phyloP scores from a whole-genome alignment of 2,888 invertebrate species.

The Drosophila gaucha region DNA sequence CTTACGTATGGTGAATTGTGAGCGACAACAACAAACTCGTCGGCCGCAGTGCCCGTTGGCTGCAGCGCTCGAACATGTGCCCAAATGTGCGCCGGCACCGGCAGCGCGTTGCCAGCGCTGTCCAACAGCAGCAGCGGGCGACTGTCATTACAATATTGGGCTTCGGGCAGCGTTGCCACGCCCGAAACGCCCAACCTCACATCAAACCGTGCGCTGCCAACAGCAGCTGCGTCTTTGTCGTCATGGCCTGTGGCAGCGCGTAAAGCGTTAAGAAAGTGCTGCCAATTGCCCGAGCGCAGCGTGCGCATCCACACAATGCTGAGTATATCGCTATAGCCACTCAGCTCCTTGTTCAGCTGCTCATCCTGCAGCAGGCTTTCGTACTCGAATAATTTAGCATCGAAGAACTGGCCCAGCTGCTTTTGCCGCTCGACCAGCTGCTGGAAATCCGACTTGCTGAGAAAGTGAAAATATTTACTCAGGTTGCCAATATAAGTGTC shows the following conservation, averaged over 20 bases:
- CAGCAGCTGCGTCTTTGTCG: background rate
- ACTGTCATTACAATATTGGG: slow-evolving; percentile 8
- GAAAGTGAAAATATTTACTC: slow-evolving; percentile 21
- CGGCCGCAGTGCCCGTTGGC: slow-evolving; percentile 2
- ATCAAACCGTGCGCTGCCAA: slow-evolving; percentile 15
- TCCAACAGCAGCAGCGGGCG: slow-evolving; percentile 9
- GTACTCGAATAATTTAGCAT: slow-evolving; percentile 24
- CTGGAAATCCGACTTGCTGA: slow-evolving; percentile 5
- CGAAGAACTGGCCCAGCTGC: slow-evolving; percentile 16
- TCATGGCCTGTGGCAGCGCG: background rate
- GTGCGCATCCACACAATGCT: slow-evolving; percentile 42
- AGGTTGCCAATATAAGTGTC: slow-evolving; percentile 30
- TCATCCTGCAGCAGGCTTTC: slow-evolving; percentile 38
- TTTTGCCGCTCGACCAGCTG: background rate
- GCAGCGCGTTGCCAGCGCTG: background rate
- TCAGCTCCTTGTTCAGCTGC: background rate
- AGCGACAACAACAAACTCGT: slow-evolving; percentile 50
- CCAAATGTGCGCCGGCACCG: slow-evolving; percentile 46
- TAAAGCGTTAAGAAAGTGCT: slow-evolving; percentile 32
- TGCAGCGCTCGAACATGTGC: slow-evolving; percentile 36
- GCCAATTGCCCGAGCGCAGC: slow-evolving; percentile 46
- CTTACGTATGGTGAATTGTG: slow-evolving; percentile 59
- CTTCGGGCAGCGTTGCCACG: slow-evolving; percentile 24
- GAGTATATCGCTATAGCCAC: slow-evolving; percentile 17
- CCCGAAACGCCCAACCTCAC: slow-evolving; percentile 52